phyloP scores from a whole-genome alignment of 92 coral and sea anemone genomes.

The Zoanthus sansibaricus region DNA sequence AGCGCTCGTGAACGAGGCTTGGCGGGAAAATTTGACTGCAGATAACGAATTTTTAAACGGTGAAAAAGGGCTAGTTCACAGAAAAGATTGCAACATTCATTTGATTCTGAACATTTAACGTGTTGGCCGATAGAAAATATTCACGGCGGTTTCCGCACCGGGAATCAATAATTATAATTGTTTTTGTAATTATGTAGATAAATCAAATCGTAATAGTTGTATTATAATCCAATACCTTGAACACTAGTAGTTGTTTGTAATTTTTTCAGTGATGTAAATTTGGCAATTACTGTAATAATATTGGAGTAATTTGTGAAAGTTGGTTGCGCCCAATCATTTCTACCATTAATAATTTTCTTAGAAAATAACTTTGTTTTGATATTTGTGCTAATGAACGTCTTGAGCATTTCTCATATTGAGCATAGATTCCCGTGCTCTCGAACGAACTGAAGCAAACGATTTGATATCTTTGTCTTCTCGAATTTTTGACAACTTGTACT shows the following conservation, averaged over 20 bases:
- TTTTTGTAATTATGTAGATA: conserved; percentile 49
- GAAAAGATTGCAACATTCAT: neutral
- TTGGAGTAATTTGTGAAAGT: neutral
- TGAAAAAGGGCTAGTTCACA: too few relatives aligned
- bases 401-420: neutral
- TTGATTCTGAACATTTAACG: neutral
- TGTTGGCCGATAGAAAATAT: neutral
- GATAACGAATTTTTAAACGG: too few relatives aligned
- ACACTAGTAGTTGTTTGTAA: neutral
- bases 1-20: too few relatives aligned
- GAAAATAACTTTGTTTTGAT: neutral
- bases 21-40: too few relatives aligned
- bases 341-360: neutral
- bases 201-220: conserved; percentile 20
- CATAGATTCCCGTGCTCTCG: too few relatives aligned
- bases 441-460: too few relatives aligned
- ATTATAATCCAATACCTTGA: conserved; percentile 1
- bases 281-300: too few relatives aligned
- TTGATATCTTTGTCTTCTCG: neutral
- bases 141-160: neutral
- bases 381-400: neutral
- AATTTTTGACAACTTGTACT: neutral
- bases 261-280: conserved; percentile 1
- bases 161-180: neutral
- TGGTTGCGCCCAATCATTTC: neutral